These are phyloP conservation scores for Archegozetes longisetosus DNA, from an alignment of 1,140 invertebrate species.

Conservation along the genomic window DNA sequence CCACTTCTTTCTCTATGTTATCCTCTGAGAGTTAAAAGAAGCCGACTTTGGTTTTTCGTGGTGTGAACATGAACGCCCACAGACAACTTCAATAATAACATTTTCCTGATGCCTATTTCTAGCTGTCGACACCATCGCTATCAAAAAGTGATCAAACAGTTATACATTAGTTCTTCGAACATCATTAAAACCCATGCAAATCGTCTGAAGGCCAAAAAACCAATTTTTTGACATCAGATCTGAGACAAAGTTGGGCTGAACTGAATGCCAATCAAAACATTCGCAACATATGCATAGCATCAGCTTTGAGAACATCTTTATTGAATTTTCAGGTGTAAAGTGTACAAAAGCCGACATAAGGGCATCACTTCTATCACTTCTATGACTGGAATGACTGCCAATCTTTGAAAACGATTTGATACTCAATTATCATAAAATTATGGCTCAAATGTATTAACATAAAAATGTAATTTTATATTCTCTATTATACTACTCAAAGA, in stretches of 20 bases:
- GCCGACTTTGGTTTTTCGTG: background rate
- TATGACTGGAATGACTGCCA: background rate
- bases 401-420: background rate
- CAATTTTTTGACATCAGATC: too few relatives aligned
- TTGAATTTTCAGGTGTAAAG: background rate
- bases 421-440: background rate
- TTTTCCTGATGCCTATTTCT: background rate
- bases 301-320: background rate
- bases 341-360: background rate
- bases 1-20: too few relatives aligned
- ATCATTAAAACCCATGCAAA: too few relatives aligned
- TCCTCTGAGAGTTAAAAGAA: background rate
- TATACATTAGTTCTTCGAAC: background rate
- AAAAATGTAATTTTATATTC: background rate
- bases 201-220: too few relatives aligned
- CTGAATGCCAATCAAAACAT: background rate
- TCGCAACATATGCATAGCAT: background rate
- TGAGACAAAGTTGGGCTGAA: background rate
- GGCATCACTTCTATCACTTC: background rate
- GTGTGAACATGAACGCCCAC: background rate
- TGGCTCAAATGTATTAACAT: background rate
- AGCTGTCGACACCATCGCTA: background rate
- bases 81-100: background rate
- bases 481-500: too few relatives aligned
- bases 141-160: background rate